A percentile compares a stretch with the other conserved stretches of the same genome.
These are phyloP conservation scores for Misgurnus mizolepis DNA, from an alignment of 2,113 vertebrate genomes.

Conservation along the genomic window DNA sequence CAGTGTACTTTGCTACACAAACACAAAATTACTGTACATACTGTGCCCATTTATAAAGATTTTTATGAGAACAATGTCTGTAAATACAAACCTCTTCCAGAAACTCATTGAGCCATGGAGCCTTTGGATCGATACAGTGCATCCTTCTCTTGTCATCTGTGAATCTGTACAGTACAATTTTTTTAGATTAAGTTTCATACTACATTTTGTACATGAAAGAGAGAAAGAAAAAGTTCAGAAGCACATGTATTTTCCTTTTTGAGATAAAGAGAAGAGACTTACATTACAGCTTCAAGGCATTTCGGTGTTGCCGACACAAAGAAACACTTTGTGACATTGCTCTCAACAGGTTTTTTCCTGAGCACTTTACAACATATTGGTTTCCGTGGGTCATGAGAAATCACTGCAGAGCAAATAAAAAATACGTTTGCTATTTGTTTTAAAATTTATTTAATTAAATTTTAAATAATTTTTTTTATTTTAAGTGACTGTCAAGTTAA, in stretches of 20 bases:
- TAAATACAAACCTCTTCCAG: neutral
- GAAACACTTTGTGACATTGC: neutral
- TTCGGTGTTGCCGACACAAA: neutral
- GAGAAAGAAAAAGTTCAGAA: neutral
- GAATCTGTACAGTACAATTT: neutral
- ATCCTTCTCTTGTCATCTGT: accelerated
- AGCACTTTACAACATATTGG: neutral
- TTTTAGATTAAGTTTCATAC: neutral
- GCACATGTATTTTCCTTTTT: neutral
- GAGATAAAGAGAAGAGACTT: conserved; percentile 24
- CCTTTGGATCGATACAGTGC: neutral
- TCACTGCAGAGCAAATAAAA: conserved; percentile 13
- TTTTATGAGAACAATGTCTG: too few species aligned
- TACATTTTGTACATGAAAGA: neutral
- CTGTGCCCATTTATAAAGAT: too few species aligned
- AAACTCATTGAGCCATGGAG: neutral
- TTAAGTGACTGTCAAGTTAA: too few species aligned
- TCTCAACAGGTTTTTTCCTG: accelerated
- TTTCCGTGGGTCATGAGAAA: neutral
- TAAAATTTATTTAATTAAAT: too few species aligned
- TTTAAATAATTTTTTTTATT: too few species aligned
- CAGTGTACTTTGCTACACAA: neutral
- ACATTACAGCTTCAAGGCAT: conserved; percentile 42
- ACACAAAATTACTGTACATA: too few species aligned
- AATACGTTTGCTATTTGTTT: neutral